Conservation (phyloP, 2,113 vertebrate genomes). For the Xenus cinereus region DNA sequence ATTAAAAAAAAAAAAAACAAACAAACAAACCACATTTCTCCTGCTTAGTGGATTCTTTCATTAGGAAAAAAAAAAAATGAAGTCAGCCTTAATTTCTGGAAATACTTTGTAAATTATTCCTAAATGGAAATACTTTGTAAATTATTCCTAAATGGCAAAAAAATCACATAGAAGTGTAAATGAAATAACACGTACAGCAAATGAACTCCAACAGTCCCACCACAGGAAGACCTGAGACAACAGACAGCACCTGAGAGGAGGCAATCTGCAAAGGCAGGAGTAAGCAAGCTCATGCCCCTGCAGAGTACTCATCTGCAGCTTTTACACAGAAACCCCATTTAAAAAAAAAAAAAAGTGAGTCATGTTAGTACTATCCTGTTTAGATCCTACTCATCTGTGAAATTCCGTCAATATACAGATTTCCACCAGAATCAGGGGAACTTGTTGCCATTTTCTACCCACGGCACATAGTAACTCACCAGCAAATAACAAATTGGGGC, state of each 20-base stretch:
- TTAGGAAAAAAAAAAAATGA: background rate
- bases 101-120: background rate
- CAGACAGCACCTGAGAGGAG: background rate
- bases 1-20: background rate
- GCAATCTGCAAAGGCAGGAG: background rate
- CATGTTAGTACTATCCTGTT: background rate
- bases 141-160: background rate
- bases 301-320: background rate
- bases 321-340: background rate
- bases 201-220: background rate
- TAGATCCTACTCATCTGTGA: background rate
- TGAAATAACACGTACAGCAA: background rate
- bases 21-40: background rate
- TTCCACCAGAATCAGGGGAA: background rate
- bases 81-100: background rate
- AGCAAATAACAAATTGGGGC: background rate
- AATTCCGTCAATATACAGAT: background rate
- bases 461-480: accelerated
- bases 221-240: background rate
- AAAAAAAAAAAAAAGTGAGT: background rate
- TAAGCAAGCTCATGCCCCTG: background rate
- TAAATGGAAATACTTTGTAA: background rate
- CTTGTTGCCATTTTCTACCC: background rate
- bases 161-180: background rate
- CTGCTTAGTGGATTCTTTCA: background rate